Conservation (phyloP, 2,888 invertebrate genomes). For the Acanthosepion lycidas region DNA sequence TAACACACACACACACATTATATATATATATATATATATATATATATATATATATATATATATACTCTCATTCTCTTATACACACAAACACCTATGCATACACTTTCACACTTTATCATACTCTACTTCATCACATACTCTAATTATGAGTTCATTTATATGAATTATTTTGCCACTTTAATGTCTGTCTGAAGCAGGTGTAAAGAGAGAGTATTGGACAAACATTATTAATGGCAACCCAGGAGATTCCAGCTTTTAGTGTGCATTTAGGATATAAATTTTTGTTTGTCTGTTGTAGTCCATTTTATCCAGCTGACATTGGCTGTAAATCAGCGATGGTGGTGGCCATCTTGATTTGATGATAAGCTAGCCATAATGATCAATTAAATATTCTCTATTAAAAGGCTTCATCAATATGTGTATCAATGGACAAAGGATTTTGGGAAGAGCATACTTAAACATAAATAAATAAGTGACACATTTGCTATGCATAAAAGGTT, state of each 20-base stretch:
- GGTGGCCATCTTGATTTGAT: neutral
- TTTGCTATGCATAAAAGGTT: neutral
- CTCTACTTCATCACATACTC: neutral
- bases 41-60: too few relatives aligned
- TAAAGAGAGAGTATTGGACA: neutral
- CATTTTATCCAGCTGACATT: neutral
- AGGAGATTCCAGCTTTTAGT: neutral
- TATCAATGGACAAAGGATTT: neutral
- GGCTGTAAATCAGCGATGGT: neutral
- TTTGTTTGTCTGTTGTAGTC: neutral
- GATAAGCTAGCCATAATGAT: neutral
- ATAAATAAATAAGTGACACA: neutral
- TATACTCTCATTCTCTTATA: neutral
- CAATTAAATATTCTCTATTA: slow-evolving; percentile 8
- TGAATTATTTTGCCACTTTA: neutral
- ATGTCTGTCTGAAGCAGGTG: neutral
- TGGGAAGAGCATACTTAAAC: neutral
- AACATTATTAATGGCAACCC: neutral
- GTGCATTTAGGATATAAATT: neutral
- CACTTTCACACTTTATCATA: neutral
- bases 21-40: too few relatives aligned
- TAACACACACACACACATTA: too few relatives aligned
- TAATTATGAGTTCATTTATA: neutral
- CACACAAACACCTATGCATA: neutral
- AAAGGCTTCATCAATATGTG: neutral